phyloP scores from a whole-genome alignment of 2,797 vertebrate species.

The Microctenopoma steveboyesi region DNA sequence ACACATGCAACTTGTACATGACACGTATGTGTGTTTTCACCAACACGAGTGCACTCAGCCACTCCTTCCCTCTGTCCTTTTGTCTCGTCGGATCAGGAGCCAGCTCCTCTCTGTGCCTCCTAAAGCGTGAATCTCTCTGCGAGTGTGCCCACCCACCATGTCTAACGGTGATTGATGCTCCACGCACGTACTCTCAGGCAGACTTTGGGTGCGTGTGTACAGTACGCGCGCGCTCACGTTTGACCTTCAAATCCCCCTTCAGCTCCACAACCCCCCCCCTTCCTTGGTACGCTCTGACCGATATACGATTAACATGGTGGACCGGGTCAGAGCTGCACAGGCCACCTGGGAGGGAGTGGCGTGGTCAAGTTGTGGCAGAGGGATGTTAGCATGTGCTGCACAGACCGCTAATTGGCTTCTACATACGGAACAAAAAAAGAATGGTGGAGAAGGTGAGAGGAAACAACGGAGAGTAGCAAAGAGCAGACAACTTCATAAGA shows the following conservation, averaged over 20 bases:
- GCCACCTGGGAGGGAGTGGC: conserved; percentile 46
- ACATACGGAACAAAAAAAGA: conserved; percentile 42
- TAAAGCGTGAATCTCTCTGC: conserved; percentile 65
- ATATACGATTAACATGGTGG: conserved; percentile 56
- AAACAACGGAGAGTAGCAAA: conserved; percentile 9
- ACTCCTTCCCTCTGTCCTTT: conserved; percentile 26
- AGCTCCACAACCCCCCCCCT: conserved; percentile 20
- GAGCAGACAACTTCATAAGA: not conserved
- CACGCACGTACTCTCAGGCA: conserved; percentile 46
- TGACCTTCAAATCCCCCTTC: conserved; percentile 80
- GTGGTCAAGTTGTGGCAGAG: not conserved
- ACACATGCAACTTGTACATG: conserved; percentile 24
- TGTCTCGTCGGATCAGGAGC: conserved; percentile 53
- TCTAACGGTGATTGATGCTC: conserved; percentile 78
- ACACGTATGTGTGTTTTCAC: not conserved
- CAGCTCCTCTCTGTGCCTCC: conserved; percentile 54
- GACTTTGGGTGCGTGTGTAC: conserved; percentile 1
- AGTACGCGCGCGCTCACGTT: conserved; percentile 28
- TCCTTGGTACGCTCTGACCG: conserved; percentile 49
- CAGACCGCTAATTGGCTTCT: conserved; percentile 70
- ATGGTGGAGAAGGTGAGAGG: conserved; percentile 15
- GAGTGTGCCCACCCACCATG: conserved; percentile 64
- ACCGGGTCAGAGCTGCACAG: conserved; percentile 55
- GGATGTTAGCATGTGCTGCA: conserved; percentile 44
- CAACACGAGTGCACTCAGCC: conserved; percentile 9